A percentile compares a stretch with the other conserved stretches of the same genome.
phyloP scores from a whole-genome alignment of 2,888 invertebrate species.

The Amblyjoppa proteus region DNA sequence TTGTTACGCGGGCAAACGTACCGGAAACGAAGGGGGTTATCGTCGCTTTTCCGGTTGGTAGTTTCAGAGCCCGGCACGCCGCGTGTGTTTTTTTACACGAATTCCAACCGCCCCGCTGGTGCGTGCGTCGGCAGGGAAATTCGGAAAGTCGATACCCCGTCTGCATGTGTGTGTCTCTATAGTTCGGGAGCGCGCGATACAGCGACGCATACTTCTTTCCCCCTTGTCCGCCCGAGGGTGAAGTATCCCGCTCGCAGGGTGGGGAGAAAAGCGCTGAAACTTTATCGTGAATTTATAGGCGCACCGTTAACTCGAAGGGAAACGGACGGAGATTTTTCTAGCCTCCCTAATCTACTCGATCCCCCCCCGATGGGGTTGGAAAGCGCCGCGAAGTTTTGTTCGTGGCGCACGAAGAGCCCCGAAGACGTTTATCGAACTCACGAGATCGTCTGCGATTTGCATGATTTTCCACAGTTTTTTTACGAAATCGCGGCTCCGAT shows the following conservation, averaged over 20 bases:
- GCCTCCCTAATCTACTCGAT: conserved; percentile 64
- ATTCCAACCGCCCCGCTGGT: conserved; percentile 21
- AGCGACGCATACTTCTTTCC: conserved; percentile 29
- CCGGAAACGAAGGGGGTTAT: conserved; percentile 60
- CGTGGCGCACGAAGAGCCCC: conserved; percentile 54
- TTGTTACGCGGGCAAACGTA: conserved; percentile 50
- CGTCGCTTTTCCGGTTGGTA: conserved; percentile 50
- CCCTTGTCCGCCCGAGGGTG: conserved; percentile 54
- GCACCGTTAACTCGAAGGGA: conserved; percentile 60
- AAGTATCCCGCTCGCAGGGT: conserved; percentile 11
- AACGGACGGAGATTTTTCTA: conserved; percentile 63
- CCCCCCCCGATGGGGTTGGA: conserved; percentile 25
- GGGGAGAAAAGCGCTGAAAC: conserved; percentile 73
- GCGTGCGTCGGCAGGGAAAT: conserved; percentile 32
- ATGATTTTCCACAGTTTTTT: conserved; percentile 56
- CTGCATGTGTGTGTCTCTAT: not conserved
- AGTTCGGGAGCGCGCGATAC: conserved; percentile 21
- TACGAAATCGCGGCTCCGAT: not conserved
- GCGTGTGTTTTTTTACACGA: conserved; percentile 32
- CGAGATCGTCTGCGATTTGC: conserved; percentile 62
- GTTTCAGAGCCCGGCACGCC: conserved; percentile 11
- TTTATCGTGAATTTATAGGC: conserved; percentile 76
- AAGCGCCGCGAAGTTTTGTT: conserved; percentile 3
- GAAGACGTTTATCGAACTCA: conserved; percentile 64
- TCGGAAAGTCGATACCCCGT: conserved; percentile 26